Evolutionary conservation across 1,140 invertebrate genomes (phyloP).

Genomic region (Ditylenchus dipsaci): DNA sequence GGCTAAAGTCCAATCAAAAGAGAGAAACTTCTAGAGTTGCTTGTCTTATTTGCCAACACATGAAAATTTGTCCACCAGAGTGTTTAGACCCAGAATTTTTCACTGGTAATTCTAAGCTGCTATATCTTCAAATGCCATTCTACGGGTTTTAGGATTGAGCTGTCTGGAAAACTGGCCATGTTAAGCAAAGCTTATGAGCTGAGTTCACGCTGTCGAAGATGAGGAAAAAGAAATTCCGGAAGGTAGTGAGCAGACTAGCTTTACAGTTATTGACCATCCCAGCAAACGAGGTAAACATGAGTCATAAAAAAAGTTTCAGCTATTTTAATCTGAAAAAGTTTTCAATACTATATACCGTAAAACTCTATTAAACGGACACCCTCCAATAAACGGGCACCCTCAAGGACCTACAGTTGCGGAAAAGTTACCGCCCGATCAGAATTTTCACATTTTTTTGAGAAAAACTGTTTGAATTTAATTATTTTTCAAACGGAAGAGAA

Average conservation of each 20-base stretch:
- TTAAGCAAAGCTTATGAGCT: neutral
- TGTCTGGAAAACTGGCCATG: neutral
- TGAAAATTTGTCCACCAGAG: neutral
- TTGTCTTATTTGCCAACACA: neutral
- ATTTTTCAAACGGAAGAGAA: no score
- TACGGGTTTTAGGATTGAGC: neutral
- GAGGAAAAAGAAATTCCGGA: neutral
- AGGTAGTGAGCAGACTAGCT: neutral
- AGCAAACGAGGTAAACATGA: neutral
- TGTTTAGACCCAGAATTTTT: neutral
- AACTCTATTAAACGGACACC: no score
- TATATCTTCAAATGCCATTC: neutral
- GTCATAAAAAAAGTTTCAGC: no score
- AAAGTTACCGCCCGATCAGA: no score
- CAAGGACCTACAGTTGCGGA: no score
- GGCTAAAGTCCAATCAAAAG: neutral
- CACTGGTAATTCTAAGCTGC: neutral
- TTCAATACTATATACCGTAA: no score
- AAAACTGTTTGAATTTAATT: no score
- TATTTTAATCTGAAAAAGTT: no score
- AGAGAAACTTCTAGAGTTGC: neutral
- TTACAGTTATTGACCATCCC: neutral
- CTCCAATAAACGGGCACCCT: no score
- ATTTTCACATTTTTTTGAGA: no score
- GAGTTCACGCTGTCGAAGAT: neutral